Evolutionary conservation across 64 coral and sea anemone genomes (phyloP).

Genomic region (Orbicella faveolata): DNA sequence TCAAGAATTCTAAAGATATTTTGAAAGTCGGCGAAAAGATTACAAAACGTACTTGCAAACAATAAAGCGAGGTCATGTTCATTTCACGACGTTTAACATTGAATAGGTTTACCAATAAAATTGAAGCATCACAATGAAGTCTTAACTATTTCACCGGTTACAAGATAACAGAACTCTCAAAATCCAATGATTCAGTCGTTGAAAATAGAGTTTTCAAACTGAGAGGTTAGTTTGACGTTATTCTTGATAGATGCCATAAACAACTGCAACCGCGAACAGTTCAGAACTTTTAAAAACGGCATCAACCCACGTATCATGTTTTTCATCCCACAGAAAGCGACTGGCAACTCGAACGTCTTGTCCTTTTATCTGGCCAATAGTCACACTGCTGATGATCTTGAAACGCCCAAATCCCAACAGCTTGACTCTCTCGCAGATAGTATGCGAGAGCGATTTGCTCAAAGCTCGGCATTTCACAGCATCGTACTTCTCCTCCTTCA

Average conservation of each 20-base stretch:
- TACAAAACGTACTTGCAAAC: background rate
- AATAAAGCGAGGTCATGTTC: background rate
- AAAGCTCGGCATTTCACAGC: slow-evolving; percentile 56
- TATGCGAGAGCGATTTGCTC: slow-evolving; percentile 78
- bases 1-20: too few relatives aligned
- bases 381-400: slow-evolving; percentile 86
- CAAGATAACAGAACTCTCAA: too few relatives aligned
- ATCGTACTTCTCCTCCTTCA: slow-evolving; percentile 83
- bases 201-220: background rate
- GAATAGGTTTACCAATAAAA: too few relatives aligned
- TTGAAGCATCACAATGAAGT: too few relatives aligned
- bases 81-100: background rate
- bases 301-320: slow-evolving; percentile 94
- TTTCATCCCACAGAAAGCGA: slow-evolving; percentile 98
- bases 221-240: background rate
- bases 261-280: slow-evolving; percentile 84
- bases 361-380: slow-evolving; percentile 89
- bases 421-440: slow-evolving; percentile 91
- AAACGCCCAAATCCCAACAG: slow-evolving; percentile 80
- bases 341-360: slow-evolving; percentile 92
- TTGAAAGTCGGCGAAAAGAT: too few relatives aligned
- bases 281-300: slow-evolving; percentile 80
- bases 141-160: too few relatives aligned
- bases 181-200: background rate
- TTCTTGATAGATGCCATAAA: slow-evolving; percentile 89